phyloP scores from a whole-genome alignment of 2,888 invertebrate species.

The Ametastegia equiseti region DNA sequence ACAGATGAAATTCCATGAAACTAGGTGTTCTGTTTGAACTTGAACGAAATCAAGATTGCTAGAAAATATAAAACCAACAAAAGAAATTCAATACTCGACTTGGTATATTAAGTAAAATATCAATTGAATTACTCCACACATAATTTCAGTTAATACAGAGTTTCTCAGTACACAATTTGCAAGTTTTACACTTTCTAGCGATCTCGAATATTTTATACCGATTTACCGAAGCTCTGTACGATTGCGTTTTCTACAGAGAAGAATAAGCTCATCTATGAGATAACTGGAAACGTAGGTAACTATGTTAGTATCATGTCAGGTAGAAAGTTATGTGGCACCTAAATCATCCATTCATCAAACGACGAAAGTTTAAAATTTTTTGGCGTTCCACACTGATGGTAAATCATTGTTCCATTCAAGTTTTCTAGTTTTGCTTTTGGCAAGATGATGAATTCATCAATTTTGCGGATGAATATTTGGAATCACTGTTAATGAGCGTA shows the following conservation, averaged over 20 bases:
- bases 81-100: neutral
- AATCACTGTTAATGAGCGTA: neutral
- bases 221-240: neutral
- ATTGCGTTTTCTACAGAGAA: neutral
- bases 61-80: neutral
- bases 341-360: neutral
- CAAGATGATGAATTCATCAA: neutral
- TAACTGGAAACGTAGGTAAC: neutral
- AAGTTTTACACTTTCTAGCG: conserved; percentile 7
- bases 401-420: neutral
- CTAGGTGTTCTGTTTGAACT: neutral
- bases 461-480: neutral
- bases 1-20: conserved; percentile 18
- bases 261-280: neutral
- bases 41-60: conserved; percentile 20
- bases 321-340: neutral
- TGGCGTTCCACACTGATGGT: neutral
- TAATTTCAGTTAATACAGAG: neutral
- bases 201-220: conserved; percentile 1
- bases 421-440: neutral
- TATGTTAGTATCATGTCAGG: neutral
- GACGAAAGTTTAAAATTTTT: neutral
- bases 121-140: neutral
- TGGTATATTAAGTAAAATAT: neutral
- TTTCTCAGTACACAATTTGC: too few species aligned